Base-by-base conservation (phyloP, 2,888 invertebrate genomes). In the Alentia gelatinosa region DNA sequence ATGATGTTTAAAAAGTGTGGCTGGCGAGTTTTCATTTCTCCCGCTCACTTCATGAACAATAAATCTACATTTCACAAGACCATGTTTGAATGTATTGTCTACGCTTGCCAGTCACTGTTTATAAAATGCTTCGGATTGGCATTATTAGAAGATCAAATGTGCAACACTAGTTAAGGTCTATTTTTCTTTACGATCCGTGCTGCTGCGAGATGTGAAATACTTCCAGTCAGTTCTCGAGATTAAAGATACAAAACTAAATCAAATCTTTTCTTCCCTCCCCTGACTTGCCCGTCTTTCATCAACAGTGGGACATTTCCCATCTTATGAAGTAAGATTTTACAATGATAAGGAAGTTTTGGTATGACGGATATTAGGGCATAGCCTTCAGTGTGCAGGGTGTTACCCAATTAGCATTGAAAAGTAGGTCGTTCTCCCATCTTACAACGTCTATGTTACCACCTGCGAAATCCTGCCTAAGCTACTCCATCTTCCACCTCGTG, bases 301-400 rank as follows among this genome's bases (percentile, higher is more conserved):
- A 47, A 63, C 89, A 50, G 56, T 89, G 56, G 89, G 89, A 89
- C 89, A 89, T 50, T 89, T 89, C 89, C 89, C 89, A 30, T 89
- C 89, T 35, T 89, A 63, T 89, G 89, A 89, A 89, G 89, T 89
- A 89, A 89, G 89, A 89, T 89, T 89, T 89, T 89, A 50, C 63
- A 89, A 89, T 89, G 89, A 89, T 63, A 63, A 89, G 56, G 86
- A 86, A 47, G 89, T 89, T 35, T 89, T 89, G 89, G 89, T 89
- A 89, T 89, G 89, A 89, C 89, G 89, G 56, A 63, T 63, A 37
- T 50, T 89, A 63, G 89, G 56, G 89, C 39, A 50, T 89, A 63
- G 63, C n/a, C 56, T 56, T 63, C 39, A 15, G 89, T 89, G 89
- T 89, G 56, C 56, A 63, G 56, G 63, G 42, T 63, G 89, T 63